Percentiles rank a stretch among this genome's conserved stretches.
These are phyloP conservation scores for Leptobrachium ailaonicum DNA, from an alignment of 2,113 vertebrate genomes.

Conservation along the genomic window DNA sequence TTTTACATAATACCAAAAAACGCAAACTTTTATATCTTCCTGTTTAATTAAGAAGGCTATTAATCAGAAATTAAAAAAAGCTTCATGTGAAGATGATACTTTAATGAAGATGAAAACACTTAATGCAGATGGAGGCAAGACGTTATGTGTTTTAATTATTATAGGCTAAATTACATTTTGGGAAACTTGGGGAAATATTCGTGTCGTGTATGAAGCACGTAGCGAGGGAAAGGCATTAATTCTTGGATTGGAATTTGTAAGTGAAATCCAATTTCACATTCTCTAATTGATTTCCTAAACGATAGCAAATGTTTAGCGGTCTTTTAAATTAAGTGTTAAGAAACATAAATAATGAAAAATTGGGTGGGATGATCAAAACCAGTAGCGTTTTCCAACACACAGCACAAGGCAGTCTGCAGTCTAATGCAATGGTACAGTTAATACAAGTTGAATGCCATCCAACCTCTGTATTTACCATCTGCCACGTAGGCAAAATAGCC, in stretches of 20 bases:
- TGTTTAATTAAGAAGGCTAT: too few species aligned
- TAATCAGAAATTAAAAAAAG: neutral
- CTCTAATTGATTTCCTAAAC: conserved; percentile 27
- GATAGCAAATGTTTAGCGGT: conserved; percentile 2
- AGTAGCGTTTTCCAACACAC: neutral
- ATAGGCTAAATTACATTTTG: conserved; percentile 6
- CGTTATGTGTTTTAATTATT: neutral
- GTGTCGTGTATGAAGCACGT: neutral
- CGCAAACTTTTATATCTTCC: too few species aligned
- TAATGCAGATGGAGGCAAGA: neutral
- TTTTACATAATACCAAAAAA: too few species aligned
- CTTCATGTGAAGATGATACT: neutral
- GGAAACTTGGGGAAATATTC: neutral
- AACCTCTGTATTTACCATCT: conserved; percentile 44
- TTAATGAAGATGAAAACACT: neutral
- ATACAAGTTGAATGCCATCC: conserved; percentile 24
- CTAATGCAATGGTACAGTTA: neutral
- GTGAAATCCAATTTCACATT: conserved; percentile 1
- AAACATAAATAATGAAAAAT: conserved; percentile 1
- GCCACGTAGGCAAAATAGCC: conserved; percentile 32
- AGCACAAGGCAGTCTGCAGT: neutral
- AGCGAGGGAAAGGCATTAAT: conserved; percentile 8
- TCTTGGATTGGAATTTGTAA: neutral
- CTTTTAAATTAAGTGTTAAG: conserved; percentile 6
- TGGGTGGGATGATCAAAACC: neutral